phyloP scores from a whole-genome alignment of 2,113 vertebrate species.

The Dicrurus megarhynchus region DNA sequence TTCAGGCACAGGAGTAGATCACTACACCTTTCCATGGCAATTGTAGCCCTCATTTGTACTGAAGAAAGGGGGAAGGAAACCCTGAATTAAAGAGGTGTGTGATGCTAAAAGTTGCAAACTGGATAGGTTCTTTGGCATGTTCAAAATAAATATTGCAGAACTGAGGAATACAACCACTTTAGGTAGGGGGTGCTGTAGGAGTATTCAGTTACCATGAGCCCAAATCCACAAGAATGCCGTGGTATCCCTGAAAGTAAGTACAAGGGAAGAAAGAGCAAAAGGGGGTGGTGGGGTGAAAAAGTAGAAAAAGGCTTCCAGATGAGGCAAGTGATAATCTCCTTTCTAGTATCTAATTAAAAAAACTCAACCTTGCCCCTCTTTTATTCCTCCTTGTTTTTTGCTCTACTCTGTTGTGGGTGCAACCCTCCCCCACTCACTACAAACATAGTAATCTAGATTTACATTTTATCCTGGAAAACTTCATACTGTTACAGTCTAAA shows the following conservation, averaged over 20 bases:
- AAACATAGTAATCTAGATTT: neutral
- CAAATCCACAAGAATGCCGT: neutral
- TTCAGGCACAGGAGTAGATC: neutral
- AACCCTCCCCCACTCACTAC: accelerated
- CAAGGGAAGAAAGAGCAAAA: neutral
- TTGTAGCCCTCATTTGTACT: neutral
- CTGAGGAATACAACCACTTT: neutral
- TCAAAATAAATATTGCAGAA: neutral
- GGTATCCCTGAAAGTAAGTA: neutral
- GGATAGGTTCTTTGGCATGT: neutral
- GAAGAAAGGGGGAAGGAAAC: neutral
- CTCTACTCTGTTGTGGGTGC: neutral
- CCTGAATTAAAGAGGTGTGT: neutral
- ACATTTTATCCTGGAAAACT: neutral
- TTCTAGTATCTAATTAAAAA: neutral
- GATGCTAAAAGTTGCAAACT: neutral
- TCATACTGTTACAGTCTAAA: neutral
- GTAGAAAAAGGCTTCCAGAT: neutral
- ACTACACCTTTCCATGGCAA: neutral
- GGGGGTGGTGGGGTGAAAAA: neutral
- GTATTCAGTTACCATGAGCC: neutral
- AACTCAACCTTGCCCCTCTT: neutral
- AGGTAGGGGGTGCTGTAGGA: neutral
- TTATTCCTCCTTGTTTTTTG: neutral
- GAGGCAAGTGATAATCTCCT: neutral